Evolutionary conservation across 2,113 vertebrate species (phyloP).

Genomic region (Tenrec ecaudatus): DNA sequence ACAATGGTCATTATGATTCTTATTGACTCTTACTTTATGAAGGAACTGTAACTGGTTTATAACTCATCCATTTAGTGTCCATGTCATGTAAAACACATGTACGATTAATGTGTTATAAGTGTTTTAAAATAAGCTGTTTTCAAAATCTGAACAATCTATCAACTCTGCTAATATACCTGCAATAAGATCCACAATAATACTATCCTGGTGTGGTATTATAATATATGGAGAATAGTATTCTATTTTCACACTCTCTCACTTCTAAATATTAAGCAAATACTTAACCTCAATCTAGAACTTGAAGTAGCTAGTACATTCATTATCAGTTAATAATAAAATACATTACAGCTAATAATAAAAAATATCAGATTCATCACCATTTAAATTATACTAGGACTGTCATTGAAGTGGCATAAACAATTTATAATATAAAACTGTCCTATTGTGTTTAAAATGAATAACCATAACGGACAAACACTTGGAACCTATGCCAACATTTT

Average conservation of each 20-base stretch:
- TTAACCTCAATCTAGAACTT: neutral
- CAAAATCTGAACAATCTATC: neutral
- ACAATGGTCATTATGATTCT: conserved; percentile 28
- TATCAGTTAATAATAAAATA: neutral
- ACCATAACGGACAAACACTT: conserved; percentile 20
- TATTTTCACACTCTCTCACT: conserved; percentile 13
- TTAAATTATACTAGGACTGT: neutral
- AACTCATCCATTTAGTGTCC: conserved; percentile 46
- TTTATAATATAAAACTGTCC: neutral
- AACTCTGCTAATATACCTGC: conserved; percentile 9
- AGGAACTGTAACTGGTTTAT: neutral
- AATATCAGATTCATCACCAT: neutral
- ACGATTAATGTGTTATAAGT: neutral
- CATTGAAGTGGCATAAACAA: too few species aligned
- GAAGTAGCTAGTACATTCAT: neutral
- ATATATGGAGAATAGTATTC: conserved; percentile 21
- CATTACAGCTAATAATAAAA: too few species aligned
- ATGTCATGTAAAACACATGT: neutral
- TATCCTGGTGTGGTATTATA: neutral
- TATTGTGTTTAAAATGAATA: neutral
- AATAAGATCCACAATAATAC: neutral
- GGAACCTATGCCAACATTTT: neutral
- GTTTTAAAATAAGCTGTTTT: conserved; percentile 34
- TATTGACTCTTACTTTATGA: neutral
- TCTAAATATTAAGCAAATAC: neutral